Evolutionary conservation across 2,888 invertebrate genomes (phyloP), one percentile per base, ranked within the genome.

Genomic region (Arrhopalites spinosus): DNA sequence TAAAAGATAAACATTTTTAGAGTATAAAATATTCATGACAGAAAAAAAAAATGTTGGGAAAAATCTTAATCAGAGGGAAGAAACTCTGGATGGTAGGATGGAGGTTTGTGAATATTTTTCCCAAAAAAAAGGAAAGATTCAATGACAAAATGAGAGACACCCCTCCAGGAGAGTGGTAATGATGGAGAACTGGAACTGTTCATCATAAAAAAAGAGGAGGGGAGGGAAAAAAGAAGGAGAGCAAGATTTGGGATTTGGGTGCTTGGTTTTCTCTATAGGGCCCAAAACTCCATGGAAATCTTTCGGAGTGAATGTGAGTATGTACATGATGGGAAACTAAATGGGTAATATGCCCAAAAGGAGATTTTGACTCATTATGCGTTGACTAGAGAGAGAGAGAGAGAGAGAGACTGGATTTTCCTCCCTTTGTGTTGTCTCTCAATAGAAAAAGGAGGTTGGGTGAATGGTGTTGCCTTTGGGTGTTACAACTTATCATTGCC

Each of bases 401-500:
- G 45, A 45, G 15, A 45, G 45, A 50, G 59, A 23, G 23, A 7
- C 59, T 59, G 23, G 59, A 23, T 61, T 3, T 56, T 61, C 36
- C 56, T 73, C 53, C 36, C 66, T 73, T 29, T 66, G 73, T 72
- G 45, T 73, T 64, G 36, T 73, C 73, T 36, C 53, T 30, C 7
- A 8, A 64, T 73, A 66, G 66, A 72, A 63, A 23, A 23, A 59
- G 59, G 59, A 50, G 50, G 15, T 8, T 5, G 20, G 73, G 66
- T 15, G 64, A 29, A 29, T 50, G 47, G 66, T 64, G 25, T 47
- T 64, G 27, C 73, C 73, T 73, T 73, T 73, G 73, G 73, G 73
- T 73, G 73, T 73, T 66, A 73, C 73, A 73, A 50, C 73, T 73
- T 63, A 43, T 73, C 73, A 73, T 64, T 8, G 50, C 53, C 56